Percentiles rank a stretch among this genome's conserved stretches.
These are phyloP conservation scores for Drosophila atroscutellata DNA, from an alignment of 2,888 invertebrate species.

Conservation along the genomic window DNA sequence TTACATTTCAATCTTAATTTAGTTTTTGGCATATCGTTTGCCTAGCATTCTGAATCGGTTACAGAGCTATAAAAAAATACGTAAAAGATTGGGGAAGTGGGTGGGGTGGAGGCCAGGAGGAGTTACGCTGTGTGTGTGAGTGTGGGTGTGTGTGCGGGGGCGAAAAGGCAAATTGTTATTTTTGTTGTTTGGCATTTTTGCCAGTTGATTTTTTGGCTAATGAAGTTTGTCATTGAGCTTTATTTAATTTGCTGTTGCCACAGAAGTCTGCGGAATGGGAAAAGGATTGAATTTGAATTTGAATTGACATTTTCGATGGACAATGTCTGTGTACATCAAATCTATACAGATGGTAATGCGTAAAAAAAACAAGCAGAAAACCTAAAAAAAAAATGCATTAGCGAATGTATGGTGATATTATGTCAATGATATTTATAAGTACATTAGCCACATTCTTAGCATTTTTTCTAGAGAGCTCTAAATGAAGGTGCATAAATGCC, in stretches of 20 bases:
- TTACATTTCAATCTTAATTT: conserved; percentile 85
- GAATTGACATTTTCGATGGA: conserved; percentile 30
- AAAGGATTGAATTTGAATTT: conserved; percentile 22
- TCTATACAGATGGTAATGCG: not conserved
- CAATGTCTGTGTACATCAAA: not conserved
- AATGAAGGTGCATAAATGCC: not conserved
- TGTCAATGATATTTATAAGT: not conserved
- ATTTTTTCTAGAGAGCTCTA: not conserved
- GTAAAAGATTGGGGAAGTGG: not conserved
- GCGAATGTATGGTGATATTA: not conserved
- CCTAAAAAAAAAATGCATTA: not conserved
- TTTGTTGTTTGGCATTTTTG: conserved; percentile 66
- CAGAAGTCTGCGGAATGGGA: not conserved
- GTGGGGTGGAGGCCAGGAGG: not conserved
- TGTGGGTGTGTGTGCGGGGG: conserved; percentile 13
- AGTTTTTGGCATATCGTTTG: conserved; percentile 81
- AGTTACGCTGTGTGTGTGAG: not conserved
- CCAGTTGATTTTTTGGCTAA: conserved; percentile 79
- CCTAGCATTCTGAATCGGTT: conserved; percentile 43
- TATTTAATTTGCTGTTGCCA: conserved; percentile 72
- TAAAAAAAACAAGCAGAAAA: not conserved
- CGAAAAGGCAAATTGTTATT: conserved; percentile 72
- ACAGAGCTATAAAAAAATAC: not conserved
- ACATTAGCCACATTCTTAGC: not conserved
- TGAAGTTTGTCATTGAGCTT: conserved; percentile 81